Percentiles rank a stretch among this genome's conserved stretches.
Evolutionary conservation across 1,140 invertebrate species (phyloP).

Genomic region (Bicyclus anynana): DNA sequence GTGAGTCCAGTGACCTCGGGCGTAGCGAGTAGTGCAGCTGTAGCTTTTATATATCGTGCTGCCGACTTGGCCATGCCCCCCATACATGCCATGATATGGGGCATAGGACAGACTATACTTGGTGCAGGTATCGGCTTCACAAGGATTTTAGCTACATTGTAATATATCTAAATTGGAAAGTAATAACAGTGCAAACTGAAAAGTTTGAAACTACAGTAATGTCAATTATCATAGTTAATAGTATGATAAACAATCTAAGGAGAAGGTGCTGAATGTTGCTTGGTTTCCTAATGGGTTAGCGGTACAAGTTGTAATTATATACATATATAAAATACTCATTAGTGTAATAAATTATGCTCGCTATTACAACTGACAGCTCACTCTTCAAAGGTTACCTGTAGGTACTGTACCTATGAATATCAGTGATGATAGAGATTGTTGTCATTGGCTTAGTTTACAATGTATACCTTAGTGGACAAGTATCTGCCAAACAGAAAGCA

Average conservation of each 20-base stretch:
- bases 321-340: constrained; percentile 27
- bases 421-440: not conserved
- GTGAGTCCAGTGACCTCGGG: constrained; percentile 91
- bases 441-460: not conserved
- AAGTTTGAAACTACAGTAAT: constrained; percentile 39
- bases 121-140: constrained; percentile 94
- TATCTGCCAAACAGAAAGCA: too few species aligned
- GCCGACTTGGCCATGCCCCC: constrained; percentile 92
- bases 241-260: constrained; percentile 25
- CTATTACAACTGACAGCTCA: constrained; percentile 9
- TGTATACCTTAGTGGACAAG: too few species aligned
- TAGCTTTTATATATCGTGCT: constrained; percentile 94
- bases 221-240: constrained; percentile 63
- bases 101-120: constrained; percentile 93
- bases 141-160: constrained; percentile 94
- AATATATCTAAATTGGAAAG: constrained; percentile 53
- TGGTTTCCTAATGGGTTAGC: constrained; percentile 20
- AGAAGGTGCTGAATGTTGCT: constrained; percentile 41
- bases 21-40: constrained; percentile 93
- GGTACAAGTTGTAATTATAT: constrained; percentile 14
- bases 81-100: constrained; percentile 94
- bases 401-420: not conserved
- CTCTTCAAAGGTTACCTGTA: not conserved
- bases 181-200: constrained; percentile 13
- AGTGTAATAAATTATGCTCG: constrained; percentile 15